These are phyloP conservation scores for Sicus ferrugineus DNA, from an alignment of 2,888 invertebrate species.

Conservation along the genomic window DNA sequence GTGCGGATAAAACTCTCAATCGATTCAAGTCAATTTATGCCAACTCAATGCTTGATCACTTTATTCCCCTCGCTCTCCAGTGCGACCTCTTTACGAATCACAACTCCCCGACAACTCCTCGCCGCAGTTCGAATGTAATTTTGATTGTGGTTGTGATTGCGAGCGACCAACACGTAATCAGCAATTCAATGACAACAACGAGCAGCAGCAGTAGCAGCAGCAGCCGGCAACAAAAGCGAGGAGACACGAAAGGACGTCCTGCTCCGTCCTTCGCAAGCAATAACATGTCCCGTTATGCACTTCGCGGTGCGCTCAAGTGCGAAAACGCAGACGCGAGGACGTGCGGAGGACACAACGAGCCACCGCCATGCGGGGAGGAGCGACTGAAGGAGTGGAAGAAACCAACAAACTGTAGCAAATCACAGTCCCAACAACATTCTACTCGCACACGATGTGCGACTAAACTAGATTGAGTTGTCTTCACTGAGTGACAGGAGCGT, in stretches of 20 bases:
- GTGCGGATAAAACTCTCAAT: background rate
- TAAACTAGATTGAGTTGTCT: background rate
- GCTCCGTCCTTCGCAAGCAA: background rate
- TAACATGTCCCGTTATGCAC: slow-evolving; percentile 5
- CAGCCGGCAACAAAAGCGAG: background rate
- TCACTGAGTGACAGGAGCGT: too few species aligned
- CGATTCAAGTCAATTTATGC: background rate
- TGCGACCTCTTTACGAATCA: background rate
- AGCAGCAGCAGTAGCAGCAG: background rate
- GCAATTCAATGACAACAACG: slow-evolving; percentile 28
- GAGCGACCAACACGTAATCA: slow-evolving; percentile 31
- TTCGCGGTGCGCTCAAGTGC: slow-evolving; percentile 20
- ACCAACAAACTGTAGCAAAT: background rate
- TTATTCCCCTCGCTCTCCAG: background rate
- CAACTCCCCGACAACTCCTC: background rate
- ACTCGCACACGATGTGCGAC: background rate
- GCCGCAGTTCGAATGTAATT: slow-evolving; percentile 28
- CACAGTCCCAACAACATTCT: slow-evolving; percentile 9
- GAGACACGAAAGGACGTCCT: slow-evolving; percentile 1
- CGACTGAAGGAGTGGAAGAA: too few species aligned
- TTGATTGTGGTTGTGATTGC: slow-evolving; percentile 27
- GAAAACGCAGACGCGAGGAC: background rate
- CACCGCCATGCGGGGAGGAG: too few species aligned
- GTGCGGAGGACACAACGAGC: too few species aligned
- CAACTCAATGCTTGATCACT: slow-evolving; percentile 17